Evolutionary conservation across 2,888 invertebrate genomes (phyloP).

Genomic region (Agrochola macilenta): DNA sequence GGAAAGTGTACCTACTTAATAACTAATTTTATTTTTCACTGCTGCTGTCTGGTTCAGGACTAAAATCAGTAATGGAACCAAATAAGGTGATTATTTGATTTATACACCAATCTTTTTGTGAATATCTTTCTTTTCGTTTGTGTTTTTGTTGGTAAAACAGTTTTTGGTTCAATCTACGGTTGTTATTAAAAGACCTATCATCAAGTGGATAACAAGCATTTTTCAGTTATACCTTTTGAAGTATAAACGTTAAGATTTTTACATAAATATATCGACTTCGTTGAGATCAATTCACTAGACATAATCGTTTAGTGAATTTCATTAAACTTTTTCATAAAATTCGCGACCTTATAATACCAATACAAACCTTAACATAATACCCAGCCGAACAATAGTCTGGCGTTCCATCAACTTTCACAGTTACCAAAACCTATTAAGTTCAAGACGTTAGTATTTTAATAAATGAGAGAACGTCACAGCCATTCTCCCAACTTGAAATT

Average conservation of each 20-base stretch:
- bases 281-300: neutral
- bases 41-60: too few species aligned
- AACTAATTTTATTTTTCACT: neutral
- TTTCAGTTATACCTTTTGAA: too few species aligned
- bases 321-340: neutral
- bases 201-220: neutral
- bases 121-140: neutral
- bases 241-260: too few species aligned
- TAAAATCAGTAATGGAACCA: neutral
- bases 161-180: too few species aligned
- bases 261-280: neutral
- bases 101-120: too few species aligned
- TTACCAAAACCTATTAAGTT: conserved; percentile 86
- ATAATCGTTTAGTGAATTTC: neutral
- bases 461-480: conserved; percentile 76
- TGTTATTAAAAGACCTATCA: neutral
- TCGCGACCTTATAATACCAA: neutral
- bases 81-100: too few species aligned
- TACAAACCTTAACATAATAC: conserved; percentile 10
- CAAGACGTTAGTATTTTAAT: conserved; percentile 87
- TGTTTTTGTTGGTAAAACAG: neutral
- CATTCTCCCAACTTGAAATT: conserved; percentile 87
- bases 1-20: neutral
- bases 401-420: conserved; percentile 75
- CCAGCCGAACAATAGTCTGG: conserved; percentile 44